These are phyloP conservation scores for Neotragus pygmaeus DNA, from an alignment of 2,113 vertebrate genomes.

Conservation along the genomic window DNA sequence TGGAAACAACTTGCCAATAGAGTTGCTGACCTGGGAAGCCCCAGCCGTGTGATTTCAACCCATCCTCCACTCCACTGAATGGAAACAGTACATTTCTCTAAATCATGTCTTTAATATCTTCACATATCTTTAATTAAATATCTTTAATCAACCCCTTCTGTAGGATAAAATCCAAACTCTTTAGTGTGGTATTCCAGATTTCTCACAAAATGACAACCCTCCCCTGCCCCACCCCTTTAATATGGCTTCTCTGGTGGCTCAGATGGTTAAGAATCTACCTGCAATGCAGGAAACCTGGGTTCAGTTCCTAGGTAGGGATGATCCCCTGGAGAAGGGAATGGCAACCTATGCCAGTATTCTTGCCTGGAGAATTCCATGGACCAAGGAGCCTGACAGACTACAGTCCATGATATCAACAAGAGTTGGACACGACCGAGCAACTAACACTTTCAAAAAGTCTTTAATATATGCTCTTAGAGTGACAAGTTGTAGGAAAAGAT, in stretches of 20 bases:
- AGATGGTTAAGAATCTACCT: background rate
- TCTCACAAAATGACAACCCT: background rate
- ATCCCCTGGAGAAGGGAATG: background rate
- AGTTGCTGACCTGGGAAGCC: background rate
- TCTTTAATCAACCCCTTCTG: background rate
- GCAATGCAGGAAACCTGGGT: background rate
- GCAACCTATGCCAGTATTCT: background rate
- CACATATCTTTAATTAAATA: background rate
- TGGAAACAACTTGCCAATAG: background rate
- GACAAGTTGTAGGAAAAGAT: background rate
- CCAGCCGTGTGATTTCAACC: background rate
- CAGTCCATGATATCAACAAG: background rate
- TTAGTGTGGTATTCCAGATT: background rate
- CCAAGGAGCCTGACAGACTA: background rate
- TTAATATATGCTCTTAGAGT: background rate
- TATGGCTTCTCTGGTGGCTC: background rate
- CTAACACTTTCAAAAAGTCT: background rate
- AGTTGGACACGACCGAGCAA: background rate
- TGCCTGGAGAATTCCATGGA: background rate
- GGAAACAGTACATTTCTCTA: background rate
- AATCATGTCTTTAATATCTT: background rate
- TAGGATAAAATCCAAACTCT: background rate
- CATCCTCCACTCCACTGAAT: background rate
- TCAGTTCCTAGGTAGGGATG: background rate
- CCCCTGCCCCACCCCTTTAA: background rate